Evolutionary conservation across 2,113 vertebrate species (phyloP), one percentile per base, ranked within the genome.

Genomic region (Pelecanoides urinatrix): DNA sequence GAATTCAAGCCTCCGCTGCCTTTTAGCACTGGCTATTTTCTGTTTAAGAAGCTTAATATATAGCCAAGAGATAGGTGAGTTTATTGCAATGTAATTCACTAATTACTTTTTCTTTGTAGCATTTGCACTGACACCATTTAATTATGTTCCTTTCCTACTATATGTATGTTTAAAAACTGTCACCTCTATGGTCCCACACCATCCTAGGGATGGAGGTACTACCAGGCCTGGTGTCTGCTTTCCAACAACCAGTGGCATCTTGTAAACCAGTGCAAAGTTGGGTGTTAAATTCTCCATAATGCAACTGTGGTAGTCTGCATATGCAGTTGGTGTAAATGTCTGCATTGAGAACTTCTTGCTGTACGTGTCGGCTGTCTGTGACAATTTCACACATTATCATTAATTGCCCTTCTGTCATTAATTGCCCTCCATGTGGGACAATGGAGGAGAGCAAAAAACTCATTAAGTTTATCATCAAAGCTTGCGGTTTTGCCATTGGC

Each of bases 11-110:
- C 70, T 93, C 45, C 42, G 36, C 27, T 92, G 91, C 91, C 91
- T 98, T 52, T 40, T 97, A 62, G 65, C 90, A 20, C 49, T 97
- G 65, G 38, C 84, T 91, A 25, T 97, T 83, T 95, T 98, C 9
- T 97, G 62, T 91, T 86, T 98, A 62, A 89, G 88, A 56, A 95
- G 30, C 42, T 96, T 84, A 87, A 91, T 75, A 38, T 75, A 70
- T 38, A 89, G 97, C 89, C 97, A 98, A 90, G 94, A 94, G 44
- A 97, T 56, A 88, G 97, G 98, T 98, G 61, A 98, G 98, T 97
- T 63, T 79, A 25, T 55, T 92, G 30, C 34, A 47, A 47, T 49
- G 11, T 38, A 42, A 65, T 77, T 80, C 10, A 23, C 26, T 19
- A 36, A 18, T 20, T 86, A 12, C 9, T 53, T 90, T 68, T 61